Conservation (phyloP, 2,797 vertebrate genomes). For the Helarctos malayanus region DNA sequence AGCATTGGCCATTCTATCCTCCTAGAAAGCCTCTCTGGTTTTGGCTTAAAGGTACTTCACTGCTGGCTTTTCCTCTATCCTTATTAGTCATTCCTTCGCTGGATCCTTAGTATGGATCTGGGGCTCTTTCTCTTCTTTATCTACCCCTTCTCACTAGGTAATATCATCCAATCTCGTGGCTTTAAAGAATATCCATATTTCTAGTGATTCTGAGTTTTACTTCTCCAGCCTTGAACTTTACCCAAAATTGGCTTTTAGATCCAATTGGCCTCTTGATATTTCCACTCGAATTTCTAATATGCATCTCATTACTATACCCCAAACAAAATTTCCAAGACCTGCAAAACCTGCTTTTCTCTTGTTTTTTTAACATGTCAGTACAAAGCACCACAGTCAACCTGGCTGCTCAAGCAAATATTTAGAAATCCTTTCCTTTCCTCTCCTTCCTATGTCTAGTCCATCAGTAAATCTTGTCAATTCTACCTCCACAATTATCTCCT, state of each 20-base stretch:
- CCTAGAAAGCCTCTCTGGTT: neutral
- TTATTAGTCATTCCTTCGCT: neutral
- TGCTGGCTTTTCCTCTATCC: neutral
- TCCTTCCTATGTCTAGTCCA: neutral
- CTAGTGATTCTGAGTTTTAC: slow-evolving; percentile 6
- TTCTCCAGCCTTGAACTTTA: neutral
- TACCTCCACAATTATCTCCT: neutral
- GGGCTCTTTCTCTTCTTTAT: neutral
- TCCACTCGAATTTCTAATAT: slow-evolving; percentile 18
- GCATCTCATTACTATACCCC: neutral
- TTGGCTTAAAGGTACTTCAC: neutral
- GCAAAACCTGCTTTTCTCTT: neutral
- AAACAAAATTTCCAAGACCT: slow-evolving; percentile 17
- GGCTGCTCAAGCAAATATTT: neutral
- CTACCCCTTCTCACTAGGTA: neutral
- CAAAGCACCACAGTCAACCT: neutral
- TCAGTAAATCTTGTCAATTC: neutral
- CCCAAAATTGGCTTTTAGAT: slow-evolving; percentile 4
- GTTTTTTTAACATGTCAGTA: neutral
- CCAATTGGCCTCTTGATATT: neutral
- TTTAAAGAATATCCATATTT: slow-evolving; percentile 9
- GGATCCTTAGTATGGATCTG: neutral
- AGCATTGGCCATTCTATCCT: neutral
- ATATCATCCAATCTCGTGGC: neutral
- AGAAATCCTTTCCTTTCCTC: neutral